Conservation (phyloP, 1,140 invertebrate species). For the Drosophila aff. region DNA sequence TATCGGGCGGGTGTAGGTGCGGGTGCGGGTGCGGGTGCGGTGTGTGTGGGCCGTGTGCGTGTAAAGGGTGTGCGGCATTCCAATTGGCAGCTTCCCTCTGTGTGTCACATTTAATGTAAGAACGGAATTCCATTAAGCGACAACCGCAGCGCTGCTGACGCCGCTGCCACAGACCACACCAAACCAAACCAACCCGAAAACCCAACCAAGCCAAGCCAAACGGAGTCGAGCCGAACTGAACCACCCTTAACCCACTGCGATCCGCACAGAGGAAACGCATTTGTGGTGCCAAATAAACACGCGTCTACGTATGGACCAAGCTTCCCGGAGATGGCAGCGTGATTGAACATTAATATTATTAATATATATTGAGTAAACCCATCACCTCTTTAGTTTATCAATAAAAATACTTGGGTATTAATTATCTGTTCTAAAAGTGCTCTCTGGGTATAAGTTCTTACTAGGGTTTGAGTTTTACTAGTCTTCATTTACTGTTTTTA, state of each 20-base stretch:
- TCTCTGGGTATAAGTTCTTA: no score
- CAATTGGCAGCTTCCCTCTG: conserved; percentile 78
- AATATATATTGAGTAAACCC: background rate
- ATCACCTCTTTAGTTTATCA: background rate
- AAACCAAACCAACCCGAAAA: conserved; percentile 32
- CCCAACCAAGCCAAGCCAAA: conserved; percentile 24
- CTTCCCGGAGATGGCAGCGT: conserved; percentile 24
- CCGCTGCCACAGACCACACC: conserved; percentile 67
- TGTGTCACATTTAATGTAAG: conserved; percentile 82
- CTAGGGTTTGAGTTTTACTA: background rate
- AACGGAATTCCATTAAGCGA: conserved; percentile 83
- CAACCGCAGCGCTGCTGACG: conserved; percentile 71
- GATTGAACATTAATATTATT: background rate
- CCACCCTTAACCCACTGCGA: conserved; percentile 24
- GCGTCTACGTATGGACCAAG: conserved; percentile 32
- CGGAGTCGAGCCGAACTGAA: conserved; percentile 28
- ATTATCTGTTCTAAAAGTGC: background rate
- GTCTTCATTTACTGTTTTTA: background rate
- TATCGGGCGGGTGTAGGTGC: conserved; percentile 20
- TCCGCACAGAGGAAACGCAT: conserved; percentile 71
- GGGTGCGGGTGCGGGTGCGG: background rate
- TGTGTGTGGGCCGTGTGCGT: conserved; percentile 1
- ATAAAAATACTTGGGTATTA: background rate
- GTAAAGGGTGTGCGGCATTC: conserved; percentile 55
- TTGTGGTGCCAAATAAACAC: conserved; percentile 81